Evolutionary conservation across 2,888 invertebrate species (phyloP).

Genomic region (Chrysomela aeneicollis): DNA sequence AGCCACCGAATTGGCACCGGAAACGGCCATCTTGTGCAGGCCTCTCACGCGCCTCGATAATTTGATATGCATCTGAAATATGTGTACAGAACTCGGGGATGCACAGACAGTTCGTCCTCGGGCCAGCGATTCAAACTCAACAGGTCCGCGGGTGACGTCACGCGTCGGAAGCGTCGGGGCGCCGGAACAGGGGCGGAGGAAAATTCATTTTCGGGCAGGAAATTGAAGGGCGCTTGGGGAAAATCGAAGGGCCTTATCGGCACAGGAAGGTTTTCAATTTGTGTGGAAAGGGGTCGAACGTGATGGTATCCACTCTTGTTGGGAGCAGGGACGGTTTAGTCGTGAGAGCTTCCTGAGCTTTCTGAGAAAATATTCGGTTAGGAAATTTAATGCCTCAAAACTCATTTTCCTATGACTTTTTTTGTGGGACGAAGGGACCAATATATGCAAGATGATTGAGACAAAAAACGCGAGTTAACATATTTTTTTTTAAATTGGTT

Average conservation of each 20-base stretch:
- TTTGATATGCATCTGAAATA: constrained; percentile 44
- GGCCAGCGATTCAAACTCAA: constrained; percentile 45
- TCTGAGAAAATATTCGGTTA: too few species aligned
- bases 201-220: constrained; percentile 15
- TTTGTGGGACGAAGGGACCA: too few species aligned
- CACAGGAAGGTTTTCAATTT: background rate
- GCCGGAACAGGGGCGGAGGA: constrained; percentile 18
- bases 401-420: too few species aligned
- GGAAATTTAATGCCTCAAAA: too few species aligned
- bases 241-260: background rate
- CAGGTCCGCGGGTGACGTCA: constrained; percentile 38
- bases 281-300: background rate
- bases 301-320: too few species aligned
- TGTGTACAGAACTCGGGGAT: too few species aligned
- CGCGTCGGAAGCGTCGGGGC: constrained; percentile 21
- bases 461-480: too few species aligned
- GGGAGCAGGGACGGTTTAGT: too few species aligned
- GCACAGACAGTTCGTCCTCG: constrained; percentile 36
- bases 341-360: too few species aligned
- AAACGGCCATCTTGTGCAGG: background rate
- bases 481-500: too few species aligned
- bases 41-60: constrained; percentile 27
- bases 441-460: too few species aligned
- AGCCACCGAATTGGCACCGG: too few species aligned
- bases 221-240: constrained; percentile 1